Percentiles rank a stretch among this genome's conserved stretches.
These are phyloP conservation scores for Nephrotoma appendiculata DNA, from an alignment of 2,888 invertebrate genomes.

Conservation along the genomic window DNA sequence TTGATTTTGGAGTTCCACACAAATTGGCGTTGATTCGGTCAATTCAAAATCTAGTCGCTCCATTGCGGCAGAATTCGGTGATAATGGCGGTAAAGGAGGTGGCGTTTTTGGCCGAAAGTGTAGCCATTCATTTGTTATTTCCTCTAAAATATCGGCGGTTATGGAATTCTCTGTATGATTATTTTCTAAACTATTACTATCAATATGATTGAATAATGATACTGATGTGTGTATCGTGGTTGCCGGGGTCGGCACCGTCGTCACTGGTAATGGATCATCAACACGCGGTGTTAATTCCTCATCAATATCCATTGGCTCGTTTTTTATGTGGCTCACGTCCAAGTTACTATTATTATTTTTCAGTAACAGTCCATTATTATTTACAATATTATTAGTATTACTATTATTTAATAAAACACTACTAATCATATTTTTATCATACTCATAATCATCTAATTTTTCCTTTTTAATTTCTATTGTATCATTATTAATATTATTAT, in stretches of 20 bases:
- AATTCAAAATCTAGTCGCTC: slow-evolving; percentile 6
- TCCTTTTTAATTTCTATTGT: slow-evolving; percentile 3
- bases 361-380: neutral
- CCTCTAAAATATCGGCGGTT: slow-evolving; percentile 23
- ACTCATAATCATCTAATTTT: slow-evolving; percentile 6
- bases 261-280: neutral
- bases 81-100: neutral
- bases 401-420: slow-evolving; percentile 4
- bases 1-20: slow-evolving; percentile 23
- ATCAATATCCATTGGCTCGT: slow-evolving; percentile 4
- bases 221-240: neutral
- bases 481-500: slow-evolving; percentile 1
- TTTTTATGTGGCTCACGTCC: neutral
- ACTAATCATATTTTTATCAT: slow-evolving; percentile 1
- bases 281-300: neutral
- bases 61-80: neutral
- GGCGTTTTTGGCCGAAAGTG: slow-evolving; percentile 33
- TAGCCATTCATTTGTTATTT: slow-evolving; percentile 29
- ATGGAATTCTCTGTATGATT: slow-evolving; percentile 4
- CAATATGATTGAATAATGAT: neutral
- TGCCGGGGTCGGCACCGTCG: neutral
- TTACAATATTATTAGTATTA: neutral
- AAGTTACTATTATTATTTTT: slow-evolving; percentile 4
- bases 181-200: slow-evolving; percentile 5
- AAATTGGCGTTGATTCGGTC: slow-evolving; percentile 25